Conservation (phyloP, 2,113 vertebrate genomes). For the Zapornia atra region DNA sequence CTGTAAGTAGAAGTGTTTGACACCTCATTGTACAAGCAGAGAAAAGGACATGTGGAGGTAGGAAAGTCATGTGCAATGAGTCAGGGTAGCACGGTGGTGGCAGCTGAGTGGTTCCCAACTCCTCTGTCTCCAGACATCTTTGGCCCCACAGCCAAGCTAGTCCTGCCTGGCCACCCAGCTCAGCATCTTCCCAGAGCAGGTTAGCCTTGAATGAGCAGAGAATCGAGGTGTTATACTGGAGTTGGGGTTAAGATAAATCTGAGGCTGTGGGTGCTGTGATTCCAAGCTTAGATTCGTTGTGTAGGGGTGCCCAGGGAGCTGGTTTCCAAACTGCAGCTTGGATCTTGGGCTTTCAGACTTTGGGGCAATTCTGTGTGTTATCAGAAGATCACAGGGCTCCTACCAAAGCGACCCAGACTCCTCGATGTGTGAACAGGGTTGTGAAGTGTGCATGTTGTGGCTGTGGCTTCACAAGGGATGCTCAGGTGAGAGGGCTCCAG, state of each 20-base stretch:
- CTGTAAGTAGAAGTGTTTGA: neutral
- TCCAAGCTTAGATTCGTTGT: neutral
- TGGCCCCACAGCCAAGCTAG: neutral
- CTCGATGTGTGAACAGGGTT: accelerated
- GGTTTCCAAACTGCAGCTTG: neutral
- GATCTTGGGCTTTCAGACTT: neutral
- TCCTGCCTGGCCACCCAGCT: neutral
- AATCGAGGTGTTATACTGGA: accelerated
- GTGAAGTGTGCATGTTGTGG: accelerated
- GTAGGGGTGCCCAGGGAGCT: neutral
- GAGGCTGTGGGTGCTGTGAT: neutral
- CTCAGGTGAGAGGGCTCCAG: neutral
- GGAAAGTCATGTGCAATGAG: neutral
- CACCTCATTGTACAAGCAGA: neutral
- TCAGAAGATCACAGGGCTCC: neutral
- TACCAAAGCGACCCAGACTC: neutral
- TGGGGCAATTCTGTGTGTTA: neutral
- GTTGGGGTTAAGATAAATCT: neutral
- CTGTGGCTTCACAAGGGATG: neutral
- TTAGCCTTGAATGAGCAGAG: neutral
- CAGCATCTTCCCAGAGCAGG: neutral
- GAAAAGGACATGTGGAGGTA: neutral
- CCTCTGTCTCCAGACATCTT: neutral
- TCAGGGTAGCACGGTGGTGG: neutral
- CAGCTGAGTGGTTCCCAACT: neutral